Percentiles rank a stretch among this genome's conserved stretches.
Conservation (phyloP, 1,140 invertebrate species). For the Tyrophagus putrescentiae region DNA sequence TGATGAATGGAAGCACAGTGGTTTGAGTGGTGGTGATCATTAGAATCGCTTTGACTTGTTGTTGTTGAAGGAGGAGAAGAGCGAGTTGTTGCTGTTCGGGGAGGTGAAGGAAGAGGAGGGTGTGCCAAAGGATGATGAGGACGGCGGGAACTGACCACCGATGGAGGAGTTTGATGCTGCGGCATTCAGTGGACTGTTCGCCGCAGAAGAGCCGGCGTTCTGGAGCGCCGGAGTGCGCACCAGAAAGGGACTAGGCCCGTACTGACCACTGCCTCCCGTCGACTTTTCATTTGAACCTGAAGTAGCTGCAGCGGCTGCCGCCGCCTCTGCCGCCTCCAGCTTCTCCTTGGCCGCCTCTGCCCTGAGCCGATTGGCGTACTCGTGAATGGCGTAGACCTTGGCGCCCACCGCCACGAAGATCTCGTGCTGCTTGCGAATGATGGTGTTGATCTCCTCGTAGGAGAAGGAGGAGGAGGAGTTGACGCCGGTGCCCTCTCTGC, state of each 20-base stretch:
- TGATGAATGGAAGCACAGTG: neutral
- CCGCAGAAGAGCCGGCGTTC: too few species aligned
- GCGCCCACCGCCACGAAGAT: conserved; percentile 17
- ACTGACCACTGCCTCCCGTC: too few species aligned
- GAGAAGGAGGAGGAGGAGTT: conserved; percentile 9
- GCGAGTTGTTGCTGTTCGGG: neutral
- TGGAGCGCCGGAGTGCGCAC: too few species aligned
- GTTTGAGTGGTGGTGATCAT: neutral
- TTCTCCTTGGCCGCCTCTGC: neutral
- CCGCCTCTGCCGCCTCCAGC: too few species aligned
- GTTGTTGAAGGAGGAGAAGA: neutral
- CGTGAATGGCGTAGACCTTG: conserved; percentile 19
- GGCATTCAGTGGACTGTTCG: neutral
- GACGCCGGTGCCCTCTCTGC: too few species aligned
- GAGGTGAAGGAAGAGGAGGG: neutral
- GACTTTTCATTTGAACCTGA: too few species aligned
- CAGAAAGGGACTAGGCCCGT: conserved; percentile 12
- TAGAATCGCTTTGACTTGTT: neutral
- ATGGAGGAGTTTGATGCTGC: neutral
- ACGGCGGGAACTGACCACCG: neutral
- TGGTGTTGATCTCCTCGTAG: conserved; percentile 19
- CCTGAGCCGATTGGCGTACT: conserved; percentile 17
- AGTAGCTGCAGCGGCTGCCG: too few species aligned
- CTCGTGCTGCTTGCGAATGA: conserved; percentile 22
- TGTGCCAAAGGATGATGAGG: neutral